These are phyloP conservation scores for Ochropleura plecta DNA, from an alignment of 2,888 invertebrate species.

Conservation along the genomic window DNA sequence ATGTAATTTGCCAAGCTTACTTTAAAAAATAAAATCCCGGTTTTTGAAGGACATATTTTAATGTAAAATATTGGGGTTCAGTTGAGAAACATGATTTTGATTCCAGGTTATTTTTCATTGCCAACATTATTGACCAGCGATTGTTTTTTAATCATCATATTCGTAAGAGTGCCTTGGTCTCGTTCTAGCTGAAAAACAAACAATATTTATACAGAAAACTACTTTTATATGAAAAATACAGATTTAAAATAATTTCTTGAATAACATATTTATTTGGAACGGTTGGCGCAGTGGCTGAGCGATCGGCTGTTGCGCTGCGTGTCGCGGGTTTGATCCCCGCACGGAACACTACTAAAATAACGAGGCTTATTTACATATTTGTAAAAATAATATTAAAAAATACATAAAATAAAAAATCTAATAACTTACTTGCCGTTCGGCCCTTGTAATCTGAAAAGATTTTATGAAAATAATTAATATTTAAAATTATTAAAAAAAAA, in stretches of 20 bases:
- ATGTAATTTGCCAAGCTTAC: background rate
- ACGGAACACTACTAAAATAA: too few relatives aligned
- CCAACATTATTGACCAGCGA: background rate
- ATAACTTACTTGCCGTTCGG: conserved; percentile 18
- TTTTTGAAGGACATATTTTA: background rate
- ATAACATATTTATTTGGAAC: too few relatives aligned
- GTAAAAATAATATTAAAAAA: too few relatives aligned
- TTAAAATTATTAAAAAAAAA: too few relatives aligned
- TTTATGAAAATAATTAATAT: background rate
- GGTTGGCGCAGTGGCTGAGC: too few relatives aligned
- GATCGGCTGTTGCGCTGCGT: too few relatives aligned
- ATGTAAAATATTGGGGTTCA: background rate
- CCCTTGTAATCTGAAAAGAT: conserved; percentile 24
- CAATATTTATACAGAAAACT: background rate
- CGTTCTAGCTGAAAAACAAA: conserved; percentile 7
- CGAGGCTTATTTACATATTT: too few relatives aligned
- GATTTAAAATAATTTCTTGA: too few relatives aligned
- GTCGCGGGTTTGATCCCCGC: too few relatives aligned
- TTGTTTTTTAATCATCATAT: background rate
- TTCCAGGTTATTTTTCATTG: background rate
- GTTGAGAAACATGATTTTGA: background rate
- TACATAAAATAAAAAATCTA: background rate
- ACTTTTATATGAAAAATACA: too few relatives aligned
- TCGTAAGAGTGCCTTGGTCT: background rate
- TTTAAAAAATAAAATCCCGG: background rate